Base-by-base conservation (phyloP, 2,888 invertebrate species). In the Monoplex corrugatus region DNA sequence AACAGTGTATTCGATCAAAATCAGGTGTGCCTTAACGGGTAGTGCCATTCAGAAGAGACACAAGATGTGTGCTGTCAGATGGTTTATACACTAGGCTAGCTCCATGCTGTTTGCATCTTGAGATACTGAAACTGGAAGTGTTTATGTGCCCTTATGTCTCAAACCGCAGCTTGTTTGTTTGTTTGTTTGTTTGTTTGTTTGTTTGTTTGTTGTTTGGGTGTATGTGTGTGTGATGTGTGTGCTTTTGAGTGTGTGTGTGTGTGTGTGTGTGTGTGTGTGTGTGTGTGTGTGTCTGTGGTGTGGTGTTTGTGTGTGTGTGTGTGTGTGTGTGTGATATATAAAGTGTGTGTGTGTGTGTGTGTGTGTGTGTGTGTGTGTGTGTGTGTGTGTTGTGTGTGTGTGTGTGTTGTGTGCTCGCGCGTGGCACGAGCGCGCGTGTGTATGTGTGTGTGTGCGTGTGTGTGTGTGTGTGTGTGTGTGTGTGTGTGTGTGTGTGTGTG, bases 391-490 rank as follows among this genome's bases (percentile, higher is more conserved):
- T 72, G 72, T 72, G 72, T 72, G 72, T 72, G 35, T 72, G 32
- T 72, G 35, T 72, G 35, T 32, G 72, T 72, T 72, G 32, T 72
- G 35, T 72, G 32, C 35, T 5, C 35, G 72, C 35, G 72, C 16
- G 32, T 72, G 72, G n/a, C n/a, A n/a, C 10, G 72, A 35, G 1
- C 35, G 72, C 35, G 35, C 35, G 72, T 72, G 32, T 72, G 35
- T 72, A 10, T 72, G 32, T 72, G 35, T 72, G 72, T 72, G 32
- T 72, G 72, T 72, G 72, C 35, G 35, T 72, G 72, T 72, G 72
- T 72, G 16, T 72, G 72, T 72, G 32, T 72, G 32, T 72, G 72
- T 72, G 72, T 35, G 72, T 72, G 72, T 72, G 72, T 72, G 72
- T 72, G 32, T 72, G 72, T 72, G 32, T 72, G 32, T 72, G 32